Percentiles rank a stretch among this genome's conserved stretches.
Evolutionary conservation across 2,113 vertebrate species (phyloP).

Genomic region (Microtus ochrogaster): DNA sequence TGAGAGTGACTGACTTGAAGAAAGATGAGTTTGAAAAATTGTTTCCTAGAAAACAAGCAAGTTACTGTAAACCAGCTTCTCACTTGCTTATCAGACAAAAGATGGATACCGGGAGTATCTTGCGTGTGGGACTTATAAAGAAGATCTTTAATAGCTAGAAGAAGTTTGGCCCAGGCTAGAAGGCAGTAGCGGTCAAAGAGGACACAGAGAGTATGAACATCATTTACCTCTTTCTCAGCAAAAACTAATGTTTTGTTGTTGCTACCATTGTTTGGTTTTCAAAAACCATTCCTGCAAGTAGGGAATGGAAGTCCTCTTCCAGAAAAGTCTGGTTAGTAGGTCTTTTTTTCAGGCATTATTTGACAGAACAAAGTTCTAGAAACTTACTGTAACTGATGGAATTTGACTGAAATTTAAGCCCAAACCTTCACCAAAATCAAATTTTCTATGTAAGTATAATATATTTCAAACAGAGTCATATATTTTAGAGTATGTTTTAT

Average conservation of each 20-base stretch:
- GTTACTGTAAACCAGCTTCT: background rate
- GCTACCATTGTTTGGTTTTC: background rate
- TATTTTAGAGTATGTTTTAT: background rate
- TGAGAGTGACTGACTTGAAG: background rate
- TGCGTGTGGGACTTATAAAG: background rate
- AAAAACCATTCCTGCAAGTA: no score
- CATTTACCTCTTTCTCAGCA: background rate
- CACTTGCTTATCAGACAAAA: conserved; percentile 26
- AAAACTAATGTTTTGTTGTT: background rate
- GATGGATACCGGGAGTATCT: background rate
- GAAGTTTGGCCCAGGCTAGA: background rate
- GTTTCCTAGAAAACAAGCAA: background rate
- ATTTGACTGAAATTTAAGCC: conserved; percentile 6
- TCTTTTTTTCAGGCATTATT: conserved; percentile 26
- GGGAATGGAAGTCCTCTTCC: no score
- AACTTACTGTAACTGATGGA: background rate
- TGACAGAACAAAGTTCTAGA: conserved; percentile 2
- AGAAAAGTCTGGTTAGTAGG: no score
- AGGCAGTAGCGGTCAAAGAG: background rate
- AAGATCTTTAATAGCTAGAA: background rate
- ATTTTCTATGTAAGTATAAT: background rate
- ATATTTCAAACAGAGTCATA: background rate
- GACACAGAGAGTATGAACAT: background rate
- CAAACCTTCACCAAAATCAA: conserved; percentile 8
- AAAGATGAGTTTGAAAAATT: background rate